Conservation (phyloP, 2,797 vertebrate species). For the Etheostoma nigrum region DNA sequence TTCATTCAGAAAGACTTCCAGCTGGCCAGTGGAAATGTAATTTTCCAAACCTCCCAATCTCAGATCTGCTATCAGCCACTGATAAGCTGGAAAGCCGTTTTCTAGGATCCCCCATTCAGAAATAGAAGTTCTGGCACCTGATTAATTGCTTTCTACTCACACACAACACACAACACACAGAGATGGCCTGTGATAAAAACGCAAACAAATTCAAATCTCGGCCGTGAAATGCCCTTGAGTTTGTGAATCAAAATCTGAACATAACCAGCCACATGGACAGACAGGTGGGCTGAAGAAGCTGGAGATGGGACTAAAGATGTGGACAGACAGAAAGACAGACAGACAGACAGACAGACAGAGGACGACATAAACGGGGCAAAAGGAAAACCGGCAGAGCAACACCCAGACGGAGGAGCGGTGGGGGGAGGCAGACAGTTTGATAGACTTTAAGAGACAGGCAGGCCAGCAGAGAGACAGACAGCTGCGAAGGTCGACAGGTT, state of each 20-base stretch:
- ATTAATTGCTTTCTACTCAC: constrained; percentile 52
- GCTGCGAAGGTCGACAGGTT: constrained; percentile 62
- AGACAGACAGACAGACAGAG: background rate
- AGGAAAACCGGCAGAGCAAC: constrained; percentile 12
- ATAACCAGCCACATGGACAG: constrained; percentile 24
- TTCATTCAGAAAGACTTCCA: constrained; percentile 62
- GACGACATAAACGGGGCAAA: background rate
- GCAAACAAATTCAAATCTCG: constrained; percentile 45
- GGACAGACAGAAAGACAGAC: background rate
- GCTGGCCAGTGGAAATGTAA: constrained; percentile 67
- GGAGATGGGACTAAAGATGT: constrained; percentile 15
- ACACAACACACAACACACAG: background rate
- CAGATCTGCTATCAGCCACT: constrained; percentile 56
- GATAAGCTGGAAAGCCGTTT: constrained; percentile 67
- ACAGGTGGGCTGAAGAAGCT: constrained; percentile 8
- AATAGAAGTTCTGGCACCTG: constrained; percentile 51
- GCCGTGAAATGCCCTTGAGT: constrained; percentile 16
- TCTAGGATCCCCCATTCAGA: constrained; percentile 56
- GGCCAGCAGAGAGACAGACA: constrained; percentile 44
- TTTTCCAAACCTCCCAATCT: constrained; percentile 66
- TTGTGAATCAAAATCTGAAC: constrained; percentile 51
- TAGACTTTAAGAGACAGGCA: constrained; percentile 26
- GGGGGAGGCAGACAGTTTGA: constrained; percentile 23
- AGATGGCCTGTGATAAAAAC: constrained; percentile 45
- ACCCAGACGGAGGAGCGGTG: constrained; percentile 3